Evolutionary conservation across 2,113 vertebrate genomes (phyloP), one percentile per base, ranked within the genome.

Genomic region (Monarcha castaneiventris): DNA sequence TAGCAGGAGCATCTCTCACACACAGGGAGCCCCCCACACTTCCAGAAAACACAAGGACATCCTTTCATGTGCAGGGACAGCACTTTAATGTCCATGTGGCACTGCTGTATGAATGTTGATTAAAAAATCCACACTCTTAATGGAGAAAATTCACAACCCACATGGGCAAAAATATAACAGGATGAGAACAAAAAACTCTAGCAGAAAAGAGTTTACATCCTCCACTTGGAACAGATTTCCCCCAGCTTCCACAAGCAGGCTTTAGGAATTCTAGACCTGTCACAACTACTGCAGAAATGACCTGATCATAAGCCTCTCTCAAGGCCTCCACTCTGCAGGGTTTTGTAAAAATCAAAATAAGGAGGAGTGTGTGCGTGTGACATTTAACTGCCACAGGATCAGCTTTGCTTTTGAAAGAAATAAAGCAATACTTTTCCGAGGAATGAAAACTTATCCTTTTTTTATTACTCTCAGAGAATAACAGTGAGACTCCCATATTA

Each of bases 301-400:
- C 37, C 43, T 25, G 27, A 61, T 3, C 13, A 27, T 39, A 86
- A 97, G 26, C 32, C 33, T 27, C 66, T 74, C 33, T 52, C 46
- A 94, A 95, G 66, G 52, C 16, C 41, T 91, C 30, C 55, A 39
- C 54, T 75, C 61, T 56, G 37, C 23, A 63, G 16, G 22, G 30
- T 88, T 94, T 92, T 87, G 9, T 49, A 92, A 83, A 93, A 81
- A 61, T 77, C 52, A 91, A 78, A 93, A 72, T 56, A 83, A 30
- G 21, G 25, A 35, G 59, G 91, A 69, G 20, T 8, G 41, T 13
- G 21, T 52, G 12, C 23, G 16, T 33, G 89, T 39, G 68, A 85
- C 82, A 63, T 71, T 55, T 94, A 84, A 89, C 23, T 78, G 72
- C 23, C 27, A 67, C 13, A 13, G 58, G 58, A 93, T 16, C 64